Evolutionary conservation across 2,797 vertebrate genomes (phyloP).

Genomic region (Orientallactaga sibirica): DNA sequence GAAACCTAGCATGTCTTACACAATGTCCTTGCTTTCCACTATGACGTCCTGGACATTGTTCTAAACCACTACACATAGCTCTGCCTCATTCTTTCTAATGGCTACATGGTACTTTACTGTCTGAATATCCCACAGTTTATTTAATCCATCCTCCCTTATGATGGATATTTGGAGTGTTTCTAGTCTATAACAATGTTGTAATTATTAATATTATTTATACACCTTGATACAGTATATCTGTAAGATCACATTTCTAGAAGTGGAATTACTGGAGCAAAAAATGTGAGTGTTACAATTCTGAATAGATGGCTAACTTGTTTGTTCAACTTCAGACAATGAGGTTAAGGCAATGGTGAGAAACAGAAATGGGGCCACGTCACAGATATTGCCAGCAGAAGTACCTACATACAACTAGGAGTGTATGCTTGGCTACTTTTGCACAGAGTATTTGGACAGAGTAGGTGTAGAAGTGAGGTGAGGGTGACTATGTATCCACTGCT

Average conservation of each 20-base stretch:
- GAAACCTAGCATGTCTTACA: background rate
- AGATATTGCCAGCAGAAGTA: background rate
- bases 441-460: background rate
- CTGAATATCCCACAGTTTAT: background rate
- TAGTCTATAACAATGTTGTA: background rate
- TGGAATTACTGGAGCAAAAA: slow-evolving; percentile 35
- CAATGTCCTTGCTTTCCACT: slow-evolving; percentile 11
- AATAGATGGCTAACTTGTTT: background rate
- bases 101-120: background rate
- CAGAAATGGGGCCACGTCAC: background rate
- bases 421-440: background rate
- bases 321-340: background rate
- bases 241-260: slow-evolving; percentile 31
- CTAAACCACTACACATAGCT: background rate
- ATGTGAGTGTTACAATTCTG: background rate
- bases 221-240: slow-evolving; percentile 3
- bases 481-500: background rate
- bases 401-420: background rate
- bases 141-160: background rate
- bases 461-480: slow-evolving; percentile 33
- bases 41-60: background rate
- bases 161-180: background rate
- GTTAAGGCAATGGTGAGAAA: background rate
- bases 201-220: slow-evolving; percentile 5
- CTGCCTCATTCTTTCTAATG: slow-evolving; percentile 32